These are phyloP conservation scores for Caradrina clavipalpis DNA, from an alignment of 2,888 invertebrate species.

Conservation along the genomic window DNA sequence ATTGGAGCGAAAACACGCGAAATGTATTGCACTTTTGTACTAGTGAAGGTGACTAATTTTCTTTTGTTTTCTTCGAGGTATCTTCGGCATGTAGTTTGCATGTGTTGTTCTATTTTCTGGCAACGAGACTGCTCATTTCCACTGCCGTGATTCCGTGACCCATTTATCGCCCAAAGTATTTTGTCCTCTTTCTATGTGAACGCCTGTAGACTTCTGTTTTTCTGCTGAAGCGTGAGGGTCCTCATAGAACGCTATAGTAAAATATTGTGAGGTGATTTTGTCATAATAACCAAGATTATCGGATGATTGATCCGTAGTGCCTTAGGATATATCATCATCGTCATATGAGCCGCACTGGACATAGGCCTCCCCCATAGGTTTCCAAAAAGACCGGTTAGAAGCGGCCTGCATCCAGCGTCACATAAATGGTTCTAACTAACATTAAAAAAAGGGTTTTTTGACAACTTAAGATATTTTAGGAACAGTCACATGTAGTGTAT, in stretches of 20 bases:
- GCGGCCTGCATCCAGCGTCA: too few species aligned
- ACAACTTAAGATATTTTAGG: too few species aligned
- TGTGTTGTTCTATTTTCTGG: background rate
- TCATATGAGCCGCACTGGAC: too few species aligned
- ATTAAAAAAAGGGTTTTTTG: too few species aligned
- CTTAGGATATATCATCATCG: too few species aligned
- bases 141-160: background rate
- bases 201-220: background rate
- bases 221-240: background rate
- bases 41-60: conserved; percentile 14
- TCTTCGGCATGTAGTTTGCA: background rate
- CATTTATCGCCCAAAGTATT: background rate
- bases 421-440: too few species aligned
- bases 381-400: too few species aligned
- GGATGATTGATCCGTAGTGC: too few species aligned
- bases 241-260: background rate
- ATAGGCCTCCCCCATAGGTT: too few species aligned
- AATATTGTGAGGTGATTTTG: background rate
- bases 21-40: conserved; percentile 20
- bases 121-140: background rate
- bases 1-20: conserved; percentile 10
- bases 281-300: background rate
- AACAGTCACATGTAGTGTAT: too few species aligned
- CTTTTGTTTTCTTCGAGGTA: background rate
- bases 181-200: background rate